Base-by-base conservation (phyloP, 2,113 vertebrate genomes). In the Stegastes partitus region DNA sequence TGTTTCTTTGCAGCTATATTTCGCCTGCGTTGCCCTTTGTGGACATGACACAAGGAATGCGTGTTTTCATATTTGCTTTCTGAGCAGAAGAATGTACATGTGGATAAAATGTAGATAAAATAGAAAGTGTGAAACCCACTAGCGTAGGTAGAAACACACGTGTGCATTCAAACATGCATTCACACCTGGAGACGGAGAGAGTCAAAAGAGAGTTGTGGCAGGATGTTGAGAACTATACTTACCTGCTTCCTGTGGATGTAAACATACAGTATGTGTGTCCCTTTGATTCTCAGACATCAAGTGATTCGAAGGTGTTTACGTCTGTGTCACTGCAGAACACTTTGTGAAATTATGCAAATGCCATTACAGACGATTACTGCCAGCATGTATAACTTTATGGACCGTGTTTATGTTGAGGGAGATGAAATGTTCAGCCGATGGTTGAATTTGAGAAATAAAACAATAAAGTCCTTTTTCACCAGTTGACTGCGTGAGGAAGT, bases 211-310 rank as follows among this genome's bases (percentile, higher is more conserved):
- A 75, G 42, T 47, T 74, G 72, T 47, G 81, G 79, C 83, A 92
- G 87, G 83, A 91, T 87, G 88, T 79, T 59, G 63, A 71, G 57
- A 75, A 68, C 81, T 84, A 76, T 88, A 87, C 80, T 91, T 87
- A 90, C 50, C 42, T 75, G 81, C 59, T 83, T 92, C 89, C 86
- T 85, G 79, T 85, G 57, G 74, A 86, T 74, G 77, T 82, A 91
- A 85, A 80, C 77, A 84, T 73, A 67, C 54, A 39, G 44, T 31
- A 45, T 53, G 12, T 50, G 34, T 54, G n/a, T 28, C 25, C 53
- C 68, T 87, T 74, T 87, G 77, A 87, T 85, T 81, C 59, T 15
- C 47, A 59, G 62, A 69, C 47, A 53, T 76, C 45, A 75, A 76
- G 21, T 21, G 12, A 66, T 51, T 18, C 7, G 39, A 26, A 11